Percentiles rank a stretch among this genome's conserved stretches.
These are phyloP conservation scores for Steinernema hermaphroditum DNA, from an alignment of 2,888 invertebrate species.

Conservation along the genomic window DNA sequence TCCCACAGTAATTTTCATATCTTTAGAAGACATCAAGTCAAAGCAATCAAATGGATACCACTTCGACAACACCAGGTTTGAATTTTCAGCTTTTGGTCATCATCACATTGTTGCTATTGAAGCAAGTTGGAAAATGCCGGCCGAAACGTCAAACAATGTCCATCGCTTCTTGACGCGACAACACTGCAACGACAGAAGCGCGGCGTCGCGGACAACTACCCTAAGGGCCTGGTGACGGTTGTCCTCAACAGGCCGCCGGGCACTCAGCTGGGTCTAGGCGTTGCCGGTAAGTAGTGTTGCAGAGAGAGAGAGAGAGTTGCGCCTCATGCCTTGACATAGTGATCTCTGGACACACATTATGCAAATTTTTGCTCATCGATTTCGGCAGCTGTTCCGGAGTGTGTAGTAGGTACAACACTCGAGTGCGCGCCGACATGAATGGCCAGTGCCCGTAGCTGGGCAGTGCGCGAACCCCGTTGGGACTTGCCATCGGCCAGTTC, in stretches of 20 bases:
- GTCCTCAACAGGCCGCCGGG: slow-evolving; percentile 32
- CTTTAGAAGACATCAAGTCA: slow-evolving; percentile 28
- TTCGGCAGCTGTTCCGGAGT: slow-evolving; percentile 7
- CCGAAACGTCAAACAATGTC: slow-evolving; percentile 30
- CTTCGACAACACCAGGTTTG: background rate
- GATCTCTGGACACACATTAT: no score
- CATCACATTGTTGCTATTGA: background rate
- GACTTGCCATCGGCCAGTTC: slow-evolving; percentile 23
- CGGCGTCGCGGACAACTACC: background rate
- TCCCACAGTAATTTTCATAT: background rate
- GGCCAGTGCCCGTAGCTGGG: background rate
- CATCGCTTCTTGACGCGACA: slow-evolving; percentile 26
- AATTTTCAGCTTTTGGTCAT: background rate
- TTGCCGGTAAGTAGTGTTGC: slow-evolving; percentile 43
- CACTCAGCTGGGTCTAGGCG: slow-evolving; percentile 43
- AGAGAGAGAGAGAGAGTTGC: no score
- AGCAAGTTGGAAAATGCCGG: slow-evolving; percentile 11
- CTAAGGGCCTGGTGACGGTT: slow-evolving; percentile 30
- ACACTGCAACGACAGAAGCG: slow-evolving; percentile 26
- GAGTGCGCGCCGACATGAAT: background rate
- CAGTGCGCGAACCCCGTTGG: background rate
- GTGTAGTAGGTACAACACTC: slow-evolving; percentile 25
- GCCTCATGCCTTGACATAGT: no score
- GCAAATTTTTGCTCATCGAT: slow-evolving; percentile 15
- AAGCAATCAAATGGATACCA: slow-evolving; percentile 22